phyloP scores from a whole-genome alignment of 2,113 vertebrate species.

The Leucosticte australis region DNA sequence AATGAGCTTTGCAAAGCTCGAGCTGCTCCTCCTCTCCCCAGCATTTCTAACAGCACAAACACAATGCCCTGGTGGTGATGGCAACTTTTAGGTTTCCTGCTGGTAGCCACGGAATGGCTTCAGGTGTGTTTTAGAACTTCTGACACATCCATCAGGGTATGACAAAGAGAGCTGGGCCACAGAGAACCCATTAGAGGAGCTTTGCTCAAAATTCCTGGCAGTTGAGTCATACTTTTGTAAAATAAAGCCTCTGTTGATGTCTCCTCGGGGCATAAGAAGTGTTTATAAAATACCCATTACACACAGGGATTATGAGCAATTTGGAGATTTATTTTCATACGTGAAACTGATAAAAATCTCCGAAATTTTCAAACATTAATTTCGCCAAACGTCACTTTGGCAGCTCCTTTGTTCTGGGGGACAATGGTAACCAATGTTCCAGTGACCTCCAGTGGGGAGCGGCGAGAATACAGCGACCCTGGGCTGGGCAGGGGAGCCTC shows the following conservation, averaged over 20 bases:
- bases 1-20: neutral
- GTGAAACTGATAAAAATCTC: neutral
- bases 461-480: neutral
- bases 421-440: constrained; percentile 55
- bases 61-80: neutral
- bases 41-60: neutral
- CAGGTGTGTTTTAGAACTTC: neutral
- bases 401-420: constrained; percentile 65
- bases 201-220: neutral
- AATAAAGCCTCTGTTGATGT: neutral
- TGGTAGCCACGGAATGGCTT: neutral
- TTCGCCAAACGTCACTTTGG: neutral
- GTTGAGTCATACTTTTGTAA: neutral
- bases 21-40: neutral
- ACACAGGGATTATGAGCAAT: neutral
- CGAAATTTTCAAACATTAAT: neutral
- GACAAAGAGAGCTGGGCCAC: neutral
- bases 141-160: neutral
- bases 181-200: neutral
- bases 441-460: constrained; percentile 76
- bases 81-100: neutral
- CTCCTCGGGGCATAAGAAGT: neutral
- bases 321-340: constrained; percentile 8
- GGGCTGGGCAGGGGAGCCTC: no score
- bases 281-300: neutral